Evolutionary conservation across 1,140 invertebrate genomes (phyloP), one percentile per base, ranked within the genome.

Genomic region (Drosophila obscura): DNA sequence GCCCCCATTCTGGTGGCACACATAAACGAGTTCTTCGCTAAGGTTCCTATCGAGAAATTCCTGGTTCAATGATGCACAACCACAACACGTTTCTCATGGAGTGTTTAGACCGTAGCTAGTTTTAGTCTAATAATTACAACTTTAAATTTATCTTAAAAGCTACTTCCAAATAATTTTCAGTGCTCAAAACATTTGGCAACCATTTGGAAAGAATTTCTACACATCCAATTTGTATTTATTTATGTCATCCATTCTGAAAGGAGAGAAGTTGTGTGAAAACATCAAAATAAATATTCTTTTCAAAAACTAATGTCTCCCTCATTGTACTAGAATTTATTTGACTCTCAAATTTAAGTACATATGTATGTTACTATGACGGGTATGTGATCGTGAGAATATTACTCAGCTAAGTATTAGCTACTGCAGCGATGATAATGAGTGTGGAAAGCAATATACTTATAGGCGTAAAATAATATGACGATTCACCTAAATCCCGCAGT

Each of bases 11-110:
- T 92, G 51, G 73, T 90, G n/a, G 60, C 79, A 28, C 82, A 90
- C 39, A 80, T 91, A 41, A 92, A 92, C 49, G 75, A 91, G 59
- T 92, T 92, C 80, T 92, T 92, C 19, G 77, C 87, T 26, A 74
- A 83, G 55, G 81, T 92, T 80, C 91, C 91, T 75, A 89, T 92
- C 74, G 73, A 90, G 56, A 90, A 91, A 76, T 73, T 91, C 58
- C 64, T 91, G 69, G 59, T 87, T 56, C 66, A 87, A 63, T 91
- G 72, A 91, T 49, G 56, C 71, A 53, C 43, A 41, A 39, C 35
- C 35, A 39, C 35, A 57, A 46, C 45, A 24, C 52, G 35, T 46
- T 46, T 41, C 13, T 46, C 44, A 49, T 67, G 48, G 53, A 73
- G 45, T 55, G 60, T 50, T 65, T 80, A 90, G 77, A 71, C 68